Evolutionary conservation across 1,140 invertebrate genomes (phyloP).

Genomic region (Ceratina japonica): DNA sequence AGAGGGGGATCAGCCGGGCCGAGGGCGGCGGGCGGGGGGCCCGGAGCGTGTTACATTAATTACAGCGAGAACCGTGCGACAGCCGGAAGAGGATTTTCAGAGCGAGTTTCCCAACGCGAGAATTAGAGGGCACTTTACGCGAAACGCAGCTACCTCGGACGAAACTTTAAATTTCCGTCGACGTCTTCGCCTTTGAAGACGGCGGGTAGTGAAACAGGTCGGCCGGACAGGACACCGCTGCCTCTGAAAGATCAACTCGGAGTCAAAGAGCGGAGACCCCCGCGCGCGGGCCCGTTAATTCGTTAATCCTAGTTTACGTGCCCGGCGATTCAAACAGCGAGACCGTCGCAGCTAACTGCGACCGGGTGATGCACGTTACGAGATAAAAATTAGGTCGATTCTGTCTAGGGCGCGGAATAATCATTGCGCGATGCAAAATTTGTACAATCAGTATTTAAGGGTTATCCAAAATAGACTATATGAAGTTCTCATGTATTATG

Average conservation of each 20-base stretch:
- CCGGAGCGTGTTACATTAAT: slow-evolving; percentile 58
- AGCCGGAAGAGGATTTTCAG: slow-evolving; percentile 39
- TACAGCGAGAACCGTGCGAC: slow-evolving; percentile 51
- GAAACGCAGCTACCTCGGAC: slow-evolving; percentile 15
- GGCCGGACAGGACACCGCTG: neutral
- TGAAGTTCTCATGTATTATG: too few relatives aligned
- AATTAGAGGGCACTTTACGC: slow-evolving; percentile 53
- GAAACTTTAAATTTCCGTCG: slow-evolving; percentile 40
- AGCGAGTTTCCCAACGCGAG: slow-evolving; percentile 15
- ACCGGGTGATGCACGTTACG: neutral
- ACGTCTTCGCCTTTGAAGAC: slow-evolving; percentile 7
- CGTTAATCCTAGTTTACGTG: neutral
- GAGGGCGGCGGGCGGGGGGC: neutral
- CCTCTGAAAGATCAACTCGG: neutral
- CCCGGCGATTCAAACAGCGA: neutral
- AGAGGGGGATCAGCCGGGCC: neutral
- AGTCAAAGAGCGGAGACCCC: neutral
- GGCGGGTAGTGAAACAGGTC: neutral
- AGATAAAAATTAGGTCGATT: neutral
- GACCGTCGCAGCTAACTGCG: neutral
- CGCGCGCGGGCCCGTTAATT: neutral
- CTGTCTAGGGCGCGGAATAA: neutral
- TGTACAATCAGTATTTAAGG: too few relatives aligned
- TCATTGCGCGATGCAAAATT: too few relatives aligned
- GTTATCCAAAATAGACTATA: too few relatives aligned